Conservation (phyloP, 1,140 invertebrate species). For the Aporrectodea caliginosa region DNA sequence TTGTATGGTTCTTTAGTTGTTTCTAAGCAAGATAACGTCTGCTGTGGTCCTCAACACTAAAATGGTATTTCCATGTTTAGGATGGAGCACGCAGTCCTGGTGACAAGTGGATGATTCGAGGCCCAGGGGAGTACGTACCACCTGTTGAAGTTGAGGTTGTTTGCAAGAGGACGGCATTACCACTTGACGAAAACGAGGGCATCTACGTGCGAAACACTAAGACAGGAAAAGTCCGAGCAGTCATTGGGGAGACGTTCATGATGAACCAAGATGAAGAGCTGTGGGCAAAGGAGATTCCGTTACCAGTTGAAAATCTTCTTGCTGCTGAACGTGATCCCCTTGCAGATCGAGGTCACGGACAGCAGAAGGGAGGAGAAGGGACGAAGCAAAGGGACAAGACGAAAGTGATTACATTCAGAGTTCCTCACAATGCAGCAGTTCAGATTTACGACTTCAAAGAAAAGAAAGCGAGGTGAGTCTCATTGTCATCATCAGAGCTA, state of each 20-base stretch:
- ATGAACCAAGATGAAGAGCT: slow-evolving; percentile 60
- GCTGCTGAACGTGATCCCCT: slow-evolving; percentile 51
- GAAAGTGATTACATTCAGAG: slow-evolving; percentile 57
- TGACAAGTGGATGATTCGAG: slow-evolving; percentile 60
- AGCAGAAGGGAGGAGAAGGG: slow-evolving; percentile 12
- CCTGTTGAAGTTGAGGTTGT: slow-evolving; percentile 60
- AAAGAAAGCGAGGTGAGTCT: slow-evolving; percentile 57
- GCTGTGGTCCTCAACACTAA: too few species aligned
- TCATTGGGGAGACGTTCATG: slow-evolving; percentile 61
- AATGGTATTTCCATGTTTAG: too few species aligned
- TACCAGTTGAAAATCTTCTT: slow-evolving; percentile 54
- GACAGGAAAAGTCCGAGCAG: slow-evolving; percentile 57
- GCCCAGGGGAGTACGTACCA: slow-evolving; percentile 59
- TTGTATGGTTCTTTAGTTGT: too few species aligned
- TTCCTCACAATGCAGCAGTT: slow-evolving; percentile 61
- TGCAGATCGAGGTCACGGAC: slow-evolving; percentile 50
- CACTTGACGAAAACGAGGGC: slow-evolving; percentile 61
- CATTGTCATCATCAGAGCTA: too few species aligned
- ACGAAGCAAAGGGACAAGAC: slow-evolving; percentile 50
- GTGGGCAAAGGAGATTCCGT: slow-evolving; percentile 57
- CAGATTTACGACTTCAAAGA: slow-evolving; percentile 61
- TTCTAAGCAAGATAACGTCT: too few species aligned
- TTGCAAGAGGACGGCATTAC: slow-evolving; percentile 56
- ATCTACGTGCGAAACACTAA: slow-evolving; percentile 61
- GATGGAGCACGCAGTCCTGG: slow-evolving; percentile 51